phyloP scores from a whole-genome alignment of 2,113 vertebrate species.

The Anguilla japonica region DNA sequence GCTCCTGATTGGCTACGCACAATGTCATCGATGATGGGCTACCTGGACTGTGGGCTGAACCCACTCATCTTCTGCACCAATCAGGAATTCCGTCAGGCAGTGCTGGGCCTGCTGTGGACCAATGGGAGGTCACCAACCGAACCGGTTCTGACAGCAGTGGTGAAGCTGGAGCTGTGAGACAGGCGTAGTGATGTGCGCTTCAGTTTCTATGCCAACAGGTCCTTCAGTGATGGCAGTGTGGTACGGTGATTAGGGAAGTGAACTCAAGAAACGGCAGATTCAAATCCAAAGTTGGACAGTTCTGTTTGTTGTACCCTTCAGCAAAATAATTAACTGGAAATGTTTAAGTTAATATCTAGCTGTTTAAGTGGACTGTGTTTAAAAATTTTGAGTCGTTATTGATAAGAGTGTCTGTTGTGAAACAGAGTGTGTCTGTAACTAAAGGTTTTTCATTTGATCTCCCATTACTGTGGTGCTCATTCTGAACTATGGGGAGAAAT shows the following conservation, averaged over 20 bases:
- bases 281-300: not conserved
- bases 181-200: not conserved
- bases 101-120: conserved; percentile 65
- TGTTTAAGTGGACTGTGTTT: not conserved
- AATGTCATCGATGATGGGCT: conserved; percentile 66
- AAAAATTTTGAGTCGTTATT: not conserved
- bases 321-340: too few relatives aligned
- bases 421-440: not conserved
- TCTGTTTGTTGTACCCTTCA: not conserved
- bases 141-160: conserved; percentile 63
- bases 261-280: not conserved
- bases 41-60: conserved; percentile 68
- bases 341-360: not conserved
- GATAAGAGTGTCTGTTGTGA: not conserved
- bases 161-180: conserved; percentile 43
- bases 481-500: too few relatives aligned
- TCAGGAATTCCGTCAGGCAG: conserved; percentile 60
- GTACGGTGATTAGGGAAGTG: not conserved
- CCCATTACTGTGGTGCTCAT: too few relatives aligned
- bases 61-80: conserved; percentile 69
- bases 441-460: too few relatives aligned
- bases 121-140: conserved; percentile 48
- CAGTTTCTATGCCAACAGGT: not conserved
- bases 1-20: conserved; percentile 70
- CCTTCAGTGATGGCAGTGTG: not conserved